Evolutionary conservation across 2,113 vertebrate species (phyloP), one percentile per base, ranked within the genome.

Genomic region (Microcebus jonahi): DNA sequence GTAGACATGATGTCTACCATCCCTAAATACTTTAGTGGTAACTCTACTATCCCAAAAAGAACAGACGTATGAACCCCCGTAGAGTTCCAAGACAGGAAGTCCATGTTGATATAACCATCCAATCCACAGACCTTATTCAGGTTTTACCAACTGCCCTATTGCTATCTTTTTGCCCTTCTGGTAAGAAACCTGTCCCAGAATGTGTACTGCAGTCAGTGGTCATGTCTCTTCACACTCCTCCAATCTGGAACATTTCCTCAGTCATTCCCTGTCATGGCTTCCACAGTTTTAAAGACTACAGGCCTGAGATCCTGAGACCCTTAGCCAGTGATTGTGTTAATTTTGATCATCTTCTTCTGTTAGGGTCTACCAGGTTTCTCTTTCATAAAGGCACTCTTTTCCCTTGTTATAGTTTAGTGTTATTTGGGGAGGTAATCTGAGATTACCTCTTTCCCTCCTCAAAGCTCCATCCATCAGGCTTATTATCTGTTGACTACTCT

Each of bases 51-150:
- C n/a, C 25, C 15, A 8, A 83, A 65, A 87, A 23, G 81, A 63
- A 71, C 31, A 45, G 27, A 31, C 0, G 0, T 27, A 6, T 5
- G 3, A 76, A 21, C 10, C 45, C 53, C 31, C 36, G 1, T 12
- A 45, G 53, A 75, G 48, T 90, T 87, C 76, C 12, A 39, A 3
- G 39, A 36, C n/a, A 70, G 79, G 17, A 88, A 55, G 23, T 77
- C 61, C 23, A 21, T 29, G 1, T 15, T 55, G 11, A 65, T 65
- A 25, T 5, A 96, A 8, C 23, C 45, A 13, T 59, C 59, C 10
- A 68, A 20, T 53, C 79, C 42, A 12, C 21, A 70, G 29, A 36
- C n/a, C 8, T 57, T 70, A 15, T 18, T 55, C 1, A 21, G 14
- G 34, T 48, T 65, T 59, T 34, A 75, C 13, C 39, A 67, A 2